These are phyloP conservation scores for Drosophila peninsularis DNA, from an alignment of 2,888 invertebrate species.

Conservation along the genomic window DNA sequence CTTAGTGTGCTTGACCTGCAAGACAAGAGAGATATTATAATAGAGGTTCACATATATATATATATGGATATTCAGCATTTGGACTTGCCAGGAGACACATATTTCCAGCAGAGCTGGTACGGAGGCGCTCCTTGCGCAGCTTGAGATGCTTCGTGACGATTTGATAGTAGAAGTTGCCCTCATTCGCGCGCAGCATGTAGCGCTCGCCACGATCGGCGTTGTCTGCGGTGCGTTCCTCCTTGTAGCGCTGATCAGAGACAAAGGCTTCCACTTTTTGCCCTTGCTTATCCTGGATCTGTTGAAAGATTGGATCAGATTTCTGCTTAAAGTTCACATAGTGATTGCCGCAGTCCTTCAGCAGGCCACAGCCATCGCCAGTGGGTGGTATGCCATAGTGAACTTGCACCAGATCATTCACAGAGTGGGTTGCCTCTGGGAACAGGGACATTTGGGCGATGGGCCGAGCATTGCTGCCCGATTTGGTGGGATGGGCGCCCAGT, in stretches of 20 bases:
- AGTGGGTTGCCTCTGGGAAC: constrained; percentile 31
- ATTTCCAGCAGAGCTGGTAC: not conserved
- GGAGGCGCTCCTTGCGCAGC: constrained; percentile 40
- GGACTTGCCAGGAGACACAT: constrained; percentile 34
- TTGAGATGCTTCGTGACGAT: constrained; percentile 31
- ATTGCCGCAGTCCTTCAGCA: constrained; percentile 50
- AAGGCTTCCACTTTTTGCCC: not conserved
- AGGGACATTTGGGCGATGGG: constrained; percentile 35
- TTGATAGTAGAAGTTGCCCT: constrained; percentile 14
- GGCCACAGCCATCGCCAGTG: not conserved
- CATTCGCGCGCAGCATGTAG: constrained; percentile 20
- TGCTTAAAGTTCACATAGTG: constrained; percentile 38
- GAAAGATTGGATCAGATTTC: not conserved
- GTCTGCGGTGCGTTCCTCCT: constrained; percentile 38
- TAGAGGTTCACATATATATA: too few species aligned
- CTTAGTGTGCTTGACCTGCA: not conserved
- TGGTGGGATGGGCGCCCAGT: constrained; percentile 36
- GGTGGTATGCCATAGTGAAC: constrained; percentile 39
- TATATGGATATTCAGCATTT: too few species aligned
- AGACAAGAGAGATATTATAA: too few species aligned
- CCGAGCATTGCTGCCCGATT: constrained; percentile 19
- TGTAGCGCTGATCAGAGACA: constrained; percentile 51
- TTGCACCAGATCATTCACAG: constrained; percentile 18
- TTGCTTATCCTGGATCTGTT: not conserved
- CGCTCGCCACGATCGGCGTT: constrained; percentile 24